Percentiles rank a stretch among this genome's conserved stretches.
phyloP scores from a whole-genome alignment of 2,888 invertebrate species.

The Cosmia pyralina region DNA sequence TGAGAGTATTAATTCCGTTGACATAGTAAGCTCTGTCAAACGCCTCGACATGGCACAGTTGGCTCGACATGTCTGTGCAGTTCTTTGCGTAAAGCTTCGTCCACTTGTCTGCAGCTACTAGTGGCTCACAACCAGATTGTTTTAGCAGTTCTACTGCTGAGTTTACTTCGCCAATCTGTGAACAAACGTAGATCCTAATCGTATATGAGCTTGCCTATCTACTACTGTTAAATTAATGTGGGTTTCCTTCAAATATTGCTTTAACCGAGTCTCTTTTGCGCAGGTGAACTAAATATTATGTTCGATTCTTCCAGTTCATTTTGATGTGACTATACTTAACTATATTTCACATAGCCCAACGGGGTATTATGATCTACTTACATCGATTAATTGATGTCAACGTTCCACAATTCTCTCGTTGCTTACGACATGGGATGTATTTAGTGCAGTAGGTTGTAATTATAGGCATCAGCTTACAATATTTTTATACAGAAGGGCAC shows the following conservation, averaged over 20 bases:
- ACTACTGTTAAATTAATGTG: neutral
- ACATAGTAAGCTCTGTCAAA: conserved; percentile 79
- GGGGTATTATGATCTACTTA: neutral
- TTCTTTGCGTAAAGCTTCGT: conserved; percentile 76
- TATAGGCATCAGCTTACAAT: neutral
- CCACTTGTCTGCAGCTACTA: conserved; percentile 77
- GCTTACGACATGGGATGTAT: neutral
- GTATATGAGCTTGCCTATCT: neutral
- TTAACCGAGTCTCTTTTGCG: too few species aligned
- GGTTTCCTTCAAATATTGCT: neutral
- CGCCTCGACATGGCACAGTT: conserved; percentile 72
- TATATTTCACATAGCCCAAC: neutral
- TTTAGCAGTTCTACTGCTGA: conserved; percentile 81
- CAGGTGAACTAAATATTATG: too few species aligned
- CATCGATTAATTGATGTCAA: neutral
- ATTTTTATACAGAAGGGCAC: neutral
- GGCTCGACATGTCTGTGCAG: conserved; percentile 80
- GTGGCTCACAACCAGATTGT: conserved; percentile 74
- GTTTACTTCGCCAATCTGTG: conserved; percentile 80
- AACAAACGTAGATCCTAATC: neutral
- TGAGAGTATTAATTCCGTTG: conserved; percentile 68
- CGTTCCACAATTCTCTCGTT: neutral
- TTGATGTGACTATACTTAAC: neutral
- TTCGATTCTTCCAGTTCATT: neutral
- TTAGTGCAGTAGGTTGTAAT: neutral